A percentile compares a stretch with the other conserved stretches of the same genome.
Conservation (phyloP, 2,888 invertebrate species). For the Zeuzera pyrina region DNA sequence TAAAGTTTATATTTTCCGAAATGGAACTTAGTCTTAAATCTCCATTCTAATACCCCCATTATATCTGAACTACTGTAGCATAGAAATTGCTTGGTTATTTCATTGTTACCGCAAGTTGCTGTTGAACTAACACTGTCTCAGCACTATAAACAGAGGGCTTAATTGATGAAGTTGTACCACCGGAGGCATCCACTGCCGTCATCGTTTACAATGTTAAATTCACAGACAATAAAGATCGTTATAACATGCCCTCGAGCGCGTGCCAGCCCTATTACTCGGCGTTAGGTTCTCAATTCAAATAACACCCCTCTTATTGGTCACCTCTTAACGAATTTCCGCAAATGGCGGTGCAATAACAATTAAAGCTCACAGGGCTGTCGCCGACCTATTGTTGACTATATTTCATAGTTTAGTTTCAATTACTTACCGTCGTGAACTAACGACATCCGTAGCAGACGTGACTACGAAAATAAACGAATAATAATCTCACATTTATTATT, state of each 20-base stretch:
- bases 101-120: no score
- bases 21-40: no score
- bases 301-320: slow-evolving; percentile 37
- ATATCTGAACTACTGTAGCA: no score
- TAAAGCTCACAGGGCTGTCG: slow-evolving; percentile 35
- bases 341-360: slow-evolving; percentile 40
- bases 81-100: no score
- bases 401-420: slow-evolving; percentile 26
- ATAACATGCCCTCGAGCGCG: slow-evolving; percentile 36
- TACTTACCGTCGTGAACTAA: slow-evolving; percentile 29
- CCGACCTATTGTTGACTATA: slow-evolving; percentile 29
- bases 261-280: slow-evolving; percentile 32
- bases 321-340: slow-evolving; percentile 46
- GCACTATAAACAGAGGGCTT: slow-evolving; percentile 26
- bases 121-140: no score
- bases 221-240: slow-evolving; percentile 52
- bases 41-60: no score
- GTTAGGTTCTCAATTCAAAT: slow-evolving; percentile 38
- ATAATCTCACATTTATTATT: no score
- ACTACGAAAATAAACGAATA: slow-evolving; percentile 25
- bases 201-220: slow-evolving; percentile 27
- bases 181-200: slow-evolving; percentile 14
- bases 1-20: no score
- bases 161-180: slow-evolving; percentile 29
- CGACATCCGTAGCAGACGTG: slow-evolving; percentile 33